Evolutionary conservation across 2,888 invertebrate genomes (phyloP).

Genomic region (Steinernema hermaphroditum): DNA sequence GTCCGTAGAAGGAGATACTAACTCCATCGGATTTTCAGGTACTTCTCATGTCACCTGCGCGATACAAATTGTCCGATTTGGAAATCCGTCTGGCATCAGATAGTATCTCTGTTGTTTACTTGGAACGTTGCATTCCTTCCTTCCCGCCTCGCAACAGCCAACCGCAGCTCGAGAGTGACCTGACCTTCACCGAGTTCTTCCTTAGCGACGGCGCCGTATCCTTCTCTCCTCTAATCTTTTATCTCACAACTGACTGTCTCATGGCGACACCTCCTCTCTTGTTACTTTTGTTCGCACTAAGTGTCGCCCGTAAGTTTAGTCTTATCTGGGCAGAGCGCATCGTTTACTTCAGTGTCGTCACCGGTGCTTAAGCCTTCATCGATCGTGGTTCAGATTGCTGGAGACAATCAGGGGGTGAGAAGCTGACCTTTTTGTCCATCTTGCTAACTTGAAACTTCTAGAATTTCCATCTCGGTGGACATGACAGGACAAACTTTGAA

Average conservation of each 20-base stretch:
- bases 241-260: slow-evolving; percentile 16
- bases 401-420: not conserved
- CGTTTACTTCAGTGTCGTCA: not conserved
- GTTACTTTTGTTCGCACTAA: not conserved
- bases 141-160: not conserved
- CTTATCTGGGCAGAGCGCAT: not conserved
- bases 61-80: too few relatives aligned
- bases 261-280: slow-evolving; percentile 1
- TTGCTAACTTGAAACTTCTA: not conserved
- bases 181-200: slow-evolving; percentile 24
- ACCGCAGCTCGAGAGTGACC: slow-evolving; percentile 28
- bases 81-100: too few relatives aligned
- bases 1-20: too few relatives aligned
- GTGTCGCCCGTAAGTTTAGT: not conserved
- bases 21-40: too few relatives aligned
- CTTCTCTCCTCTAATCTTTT: slow-evolving; percentile 9
- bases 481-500: slow-evolving; percentile 8
- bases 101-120: not conserved
- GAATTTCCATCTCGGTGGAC: not conserved
- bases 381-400: not conserved
- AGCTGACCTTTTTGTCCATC: not conserved
- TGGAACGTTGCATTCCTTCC: not conserved
- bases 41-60: too few relatives aligned
- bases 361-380: not conserved
- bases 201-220: not conserved